These are phyloP conservation scores for Xylocampa areola DNA, from an alignment of 2,888 invertebrate genomes.

Conservation along the genomic window DNA sequence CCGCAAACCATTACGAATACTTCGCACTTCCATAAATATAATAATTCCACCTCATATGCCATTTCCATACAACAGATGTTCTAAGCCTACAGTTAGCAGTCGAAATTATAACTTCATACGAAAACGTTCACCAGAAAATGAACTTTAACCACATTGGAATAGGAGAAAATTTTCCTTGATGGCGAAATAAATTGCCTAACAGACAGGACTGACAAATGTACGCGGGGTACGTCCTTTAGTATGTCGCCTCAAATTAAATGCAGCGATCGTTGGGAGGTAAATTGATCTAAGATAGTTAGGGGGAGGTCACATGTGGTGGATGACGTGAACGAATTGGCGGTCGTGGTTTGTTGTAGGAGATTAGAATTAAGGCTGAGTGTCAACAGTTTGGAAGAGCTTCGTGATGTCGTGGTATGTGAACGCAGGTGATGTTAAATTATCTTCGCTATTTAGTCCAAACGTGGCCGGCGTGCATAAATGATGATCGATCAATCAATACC, in stretches of 20 bases:
- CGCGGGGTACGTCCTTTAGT: conserved; percentile 69
- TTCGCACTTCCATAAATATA: conserved; percentile 38
- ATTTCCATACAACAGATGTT: conserved; percentile 58
- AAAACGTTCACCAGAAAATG: conserved; percentile 8
- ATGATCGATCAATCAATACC: too few species aligned
- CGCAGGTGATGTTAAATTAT: background rate
- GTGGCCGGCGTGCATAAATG: too few species aligned
- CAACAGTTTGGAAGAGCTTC: conserved; percentile 6
- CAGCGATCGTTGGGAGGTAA: conserved; percentile 62
- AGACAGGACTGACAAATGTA: conserved; percentile 67
- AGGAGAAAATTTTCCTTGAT: conserved; percentile 21
- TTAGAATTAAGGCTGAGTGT: conserved; percentile 33
- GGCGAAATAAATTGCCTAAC: conserved; percentile 37
- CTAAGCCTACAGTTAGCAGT: conserved; percentile 45
- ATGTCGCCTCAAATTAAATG: conserved; percentile 71
- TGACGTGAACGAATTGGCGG: conserved; percentile 33
- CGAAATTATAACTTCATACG: conserved; percentile 49
- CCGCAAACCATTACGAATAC: conserved; percentile 17
- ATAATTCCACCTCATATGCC: conserved; percentile 42
- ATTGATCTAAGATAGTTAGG: conserved; percentile 64
- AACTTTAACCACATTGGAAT: background rate
- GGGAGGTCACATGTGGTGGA: conserved; percentile 34
- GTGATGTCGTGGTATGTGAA: background rate
- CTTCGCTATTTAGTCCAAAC: too few species aligned
- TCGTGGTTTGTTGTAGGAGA: conserved; percentile 10